Conservation (phyloP, 1,140 invertebrate genomes). For the Drosophila aff. region DNA sequence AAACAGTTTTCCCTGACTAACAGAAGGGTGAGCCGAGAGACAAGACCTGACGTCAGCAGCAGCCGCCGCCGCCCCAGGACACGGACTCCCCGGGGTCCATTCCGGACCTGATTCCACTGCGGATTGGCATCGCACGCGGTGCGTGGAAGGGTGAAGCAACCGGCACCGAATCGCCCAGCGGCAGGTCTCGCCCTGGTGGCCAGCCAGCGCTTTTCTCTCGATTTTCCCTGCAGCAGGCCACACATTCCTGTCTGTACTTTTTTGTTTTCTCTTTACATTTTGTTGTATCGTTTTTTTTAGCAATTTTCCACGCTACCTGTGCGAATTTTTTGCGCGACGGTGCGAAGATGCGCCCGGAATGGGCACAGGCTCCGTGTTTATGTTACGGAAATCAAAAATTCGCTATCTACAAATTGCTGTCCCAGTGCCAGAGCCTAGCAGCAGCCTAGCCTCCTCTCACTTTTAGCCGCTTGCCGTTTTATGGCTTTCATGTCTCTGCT, state of each 20-base stretch:
- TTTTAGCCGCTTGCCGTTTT: constrained; percentile 75
- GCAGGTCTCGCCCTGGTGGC: constrained; percentile 62
- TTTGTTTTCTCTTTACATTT: constrained; percentile 8
- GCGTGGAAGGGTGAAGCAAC: constrained; percentile 71
- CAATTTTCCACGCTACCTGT: constrained; percentile 84
- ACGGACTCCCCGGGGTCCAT: constrained; percentile 64
- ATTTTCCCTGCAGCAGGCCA: constrained; percentile 36
- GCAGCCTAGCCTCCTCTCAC: constrained; percentile 45
- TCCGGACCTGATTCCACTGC: constrained; percentile 61
- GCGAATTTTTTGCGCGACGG: constrained; percentile 76
- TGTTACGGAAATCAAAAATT: constrained; percentile 83
- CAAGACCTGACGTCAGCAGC: constrained; percentile 61
- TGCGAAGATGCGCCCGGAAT: constrained; percentile 50
- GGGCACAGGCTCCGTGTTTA: constrained; percentile 72
- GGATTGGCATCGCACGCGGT: constrained; percentile 53
- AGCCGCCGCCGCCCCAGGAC: constrained; percentile 59
- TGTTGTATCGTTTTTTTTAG: constrained; percentile 46
- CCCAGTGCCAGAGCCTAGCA: constrained; percentile 31
- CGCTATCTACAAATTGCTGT: constrained; percentile 78
- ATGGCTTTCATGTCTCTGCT: constrained; percentile 55
- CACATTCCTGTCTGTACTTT: constrained; percentile 22
- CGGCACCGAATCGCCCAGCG: constrained; percentile 51
- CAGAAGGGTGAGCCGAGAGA: constrained; percentile 18
- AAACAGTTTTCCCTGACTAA: constrained; percentile 45
- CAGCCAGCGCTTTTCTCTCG: constrained; percentile 32